Evolutionary conservation across 1,140 invertebrate genomes (phyloP).

Genomic region (Popillia japonica): DNA sequence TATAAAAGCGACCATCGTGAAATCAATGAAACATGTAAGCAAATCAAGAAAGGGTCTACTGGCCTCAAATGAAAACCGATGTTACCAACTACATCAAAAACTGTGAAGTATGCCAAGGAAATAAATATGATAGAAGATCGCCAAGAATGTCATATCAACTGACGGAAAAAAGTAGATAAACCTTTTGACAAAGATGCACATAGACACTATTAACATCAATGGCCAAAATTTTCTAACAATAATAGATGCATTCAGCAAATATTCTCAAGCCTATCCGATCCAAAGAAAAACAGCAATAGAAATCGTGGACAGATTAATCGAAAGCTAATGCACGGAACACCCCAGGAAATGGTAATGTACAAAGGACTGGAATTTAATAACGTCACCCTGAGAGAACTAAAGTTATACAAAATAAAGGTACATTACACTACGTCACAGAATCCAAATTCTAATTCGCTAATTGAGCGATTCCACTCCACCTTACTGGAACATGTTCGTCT

Average conservation of each 20-base stretch:
- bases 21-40: too few relatives aligned
- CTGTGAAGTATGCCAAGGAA: slow-evolving; percentile 33
- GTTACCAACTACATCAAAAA: slow-evolving; percentile 36
- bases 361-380: too few relatives aligned
- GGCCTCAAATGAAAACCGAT: slow-evolving; percentile 28
- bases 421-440: background rate
- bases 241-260: slow-evolving; percentile 34
- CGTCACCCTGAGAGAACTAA: background rate
- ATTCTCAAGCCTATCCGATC: background rate
- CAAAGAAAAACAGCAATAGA: slow-evolving; percentile 11
- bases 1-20: slow-evolving; percentile 30
- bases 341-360: too few relatives aligned
- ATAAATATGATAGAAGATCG: background rate
- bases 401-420: slow-evolving; percentile 35
- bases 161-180: slow-evolving; percentile 2
- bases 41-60: slow-evolving; percentile 30
- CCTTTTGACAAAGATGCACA: slow-evolving; percentile 22
- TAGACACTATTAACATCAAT: background rate
- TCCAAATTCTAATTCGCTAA: slow-evolving; percentile 27
- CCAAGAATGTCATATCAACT: background rate
- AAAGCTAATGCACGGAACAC: too few relatives aligned
- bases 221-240: slow-evolving; percentile 34
- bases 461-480: slow-evolving; percentile 40
- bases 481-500: slow-evolving; percentile 37
- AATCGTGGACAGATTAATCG: background rate